These are phyloP conservation scores for Phyllotreta cruciferae DNA, from an alignment of 2,888 invertebrate species.

Conservation along the genomic window DNA sequence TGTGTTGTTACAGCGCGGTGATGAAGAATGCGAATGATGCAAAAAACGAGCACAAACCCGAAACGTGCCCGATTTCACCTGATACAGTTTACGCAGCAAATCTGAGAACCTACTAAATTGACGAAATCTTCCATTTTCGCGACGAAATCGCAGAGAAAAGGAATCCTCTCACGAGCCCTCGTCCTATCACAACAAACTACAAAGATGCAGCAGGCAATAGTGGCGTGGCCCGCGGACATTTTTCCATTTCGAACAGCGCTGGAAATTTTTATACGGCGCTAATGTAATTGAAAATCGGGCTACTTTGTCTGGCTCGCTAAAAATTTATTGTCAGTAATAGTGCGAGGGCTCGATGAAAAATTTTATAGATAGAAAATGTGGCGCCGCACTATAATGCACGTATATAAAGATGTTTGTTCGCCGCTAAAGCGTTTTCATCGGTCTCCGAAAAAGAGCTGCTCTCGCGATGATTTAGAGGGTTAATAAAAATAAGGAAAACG, in stretches of 20 bases:
- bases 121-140: slow-evolving; percentile 44
- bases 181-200: slow-evolving; percentile 32
- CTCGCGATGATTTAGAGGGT: slow-evolving; percentile 39
- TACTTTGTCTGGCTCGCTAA: neutral
- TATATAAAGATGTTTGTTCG: slow-evolving; percentile 34
- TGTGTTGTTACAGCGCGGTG: neutral
- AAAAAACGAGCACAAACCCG: neutral
- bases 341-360: neutral
- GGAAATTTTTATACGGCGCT: neutral
- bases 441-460: slow-evolving; percentile 32
- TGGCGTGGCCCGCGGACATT: slow-evolving; percentile 1
- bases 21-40: neutral
- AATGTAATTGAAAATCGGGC: neutral
- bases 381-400: slow-evolving; percentile 22
- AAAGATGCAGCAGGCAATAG: slow-evolving; percentile 18
- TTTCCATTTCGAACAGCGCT: neutral
- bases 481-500: slow-evolving; percentile 37
- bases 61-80: slow-evolving; percentile 41
- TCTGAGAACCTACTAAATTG: slow-evolving; percentile 45
- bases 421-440: slow-evolving; percentile 32
- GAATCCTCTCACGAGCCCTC: slow-evolving; percentile 41
- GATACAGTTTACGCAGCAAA: slow-evolving; percentile 43
- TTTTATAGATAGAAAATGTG: neutral
- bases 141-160: neutral
- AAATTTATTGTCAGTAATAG: neutral